Evolutionary conservation across 2,113 vertebrate species (phyloP), one percentile per base, ranked within the genome.

Genomic region (Balaeniceps rex): DNA sequence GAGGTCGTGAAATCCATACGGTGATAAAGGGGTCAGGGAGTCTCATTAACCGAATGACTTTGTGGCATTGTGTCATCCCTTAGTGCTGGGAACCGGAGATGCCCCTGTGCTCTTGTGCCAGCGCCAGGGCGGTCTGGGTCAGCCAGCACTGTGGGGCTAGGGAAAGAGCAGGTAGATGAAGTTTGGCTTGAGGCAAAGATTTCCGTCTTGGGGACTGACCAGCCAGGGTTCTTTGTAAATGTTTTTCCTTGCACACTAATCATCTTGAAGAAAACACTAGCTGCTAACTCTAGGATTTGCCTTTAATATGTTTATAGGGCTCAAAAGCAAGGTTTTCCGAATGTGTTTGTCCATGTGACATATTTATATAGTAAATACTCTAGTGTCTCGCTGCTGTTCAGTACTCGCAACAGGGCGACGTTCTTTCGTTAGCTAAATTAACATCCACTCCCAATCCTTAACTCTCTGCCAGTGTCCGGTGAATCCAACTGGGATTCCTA

Each of bases 201-300:
- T 83, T 97, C 76, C 2, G 18, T 97, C 95, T 90, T 75, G 94
- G 78, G 93, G 87, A 84, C 95, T 97, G 96, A 94, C 91, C 94
- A 89, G 86, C 93, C 95, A 94, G 95, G 97, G 70, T 96, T 98
- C 96, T 96, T 96, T 98, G 94, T 92, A 97, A 95, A 84, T 97
- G 96, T 91, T 75, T 97, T 90, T 95, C 96, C 93, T 98, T 85
- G 90, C 93, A 95, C 96, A 96, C 95, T 96, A 95, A 90, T 96
- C 97, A 95, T 98, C 96, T 97, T 97, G 93, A 98, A 98, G 87
- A 95, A 93, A 97, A 97, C 93, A 95, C 95, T 97, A 98, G 98
- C 97, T 98, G 97, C 97, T 98, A 97, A 97, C 96, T 97, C 93
- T 98, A 97, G 97, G 94, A 97, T 97, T 97, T 98, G 96, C 96